These are phyloP conservation scores for Butorides virescens DNA, from an alignment of 2,113 vertebrate genomes.

Conservation along the genomic window DNA sequence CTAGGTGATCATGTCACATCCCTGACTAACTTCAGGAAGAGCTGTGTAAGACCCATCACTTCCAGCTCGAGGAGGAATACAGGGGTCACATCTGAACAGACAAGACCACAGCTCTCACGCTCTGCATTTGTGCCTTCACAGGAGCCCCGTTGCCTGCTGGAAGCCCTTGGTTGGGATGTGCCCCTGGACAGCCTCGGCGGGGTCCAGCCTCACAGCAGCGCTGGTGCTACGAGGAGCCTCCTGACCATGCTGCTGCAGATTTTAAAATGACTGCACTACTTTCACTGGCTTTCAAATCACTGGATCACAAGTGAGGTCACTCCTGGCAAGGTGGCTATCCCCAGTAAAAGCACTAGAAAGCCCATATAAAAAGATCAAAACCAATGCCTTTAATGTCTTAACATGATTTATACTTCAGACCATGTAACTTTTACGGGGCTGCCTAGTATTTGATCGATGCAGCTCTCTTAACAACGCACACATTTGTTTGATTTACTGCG, in stretches of 20 bases:
- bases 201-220: background rate
- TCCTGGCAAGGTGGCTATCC: background rate
- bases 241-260: background rate
- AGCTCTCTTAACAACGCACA: constrained; percentile 26
- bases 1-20: rapidly evolving
- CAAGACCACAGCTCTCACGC: background rate
- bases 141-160: rapidly evolving
- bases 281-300: background rate
- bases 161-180: background rate
- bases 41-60: background rate
- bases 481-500: constrained; percentile 49
- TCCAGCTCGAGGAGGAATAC: background rate
- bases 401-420: constrained; percentile 34
- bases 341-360: constrained; percentile 29
- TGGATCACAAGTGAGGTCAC: constrained; percentile 28
- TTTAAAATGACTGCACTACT: background rate
- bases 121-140: background rate
- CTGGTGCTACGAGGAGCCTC: rapidly evolving
- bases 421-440: constrained; percentile 42
- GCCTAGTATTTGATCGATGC: constrained; percentile 36
- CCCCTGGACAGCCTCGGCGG: rapidly evolving
- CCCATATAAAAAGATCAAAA: constrained; percentile 22
- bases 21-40: background rate
- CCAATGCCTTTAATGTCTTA: constrained; percentile 34
- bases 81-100: background rate